Percentiles rank a stretch among this genome's conserved stretches.
Evolutionary conservation across 2,797 vertebrate species (phyloP).

Genomic region (Rhinichthys osculus): DNA sequence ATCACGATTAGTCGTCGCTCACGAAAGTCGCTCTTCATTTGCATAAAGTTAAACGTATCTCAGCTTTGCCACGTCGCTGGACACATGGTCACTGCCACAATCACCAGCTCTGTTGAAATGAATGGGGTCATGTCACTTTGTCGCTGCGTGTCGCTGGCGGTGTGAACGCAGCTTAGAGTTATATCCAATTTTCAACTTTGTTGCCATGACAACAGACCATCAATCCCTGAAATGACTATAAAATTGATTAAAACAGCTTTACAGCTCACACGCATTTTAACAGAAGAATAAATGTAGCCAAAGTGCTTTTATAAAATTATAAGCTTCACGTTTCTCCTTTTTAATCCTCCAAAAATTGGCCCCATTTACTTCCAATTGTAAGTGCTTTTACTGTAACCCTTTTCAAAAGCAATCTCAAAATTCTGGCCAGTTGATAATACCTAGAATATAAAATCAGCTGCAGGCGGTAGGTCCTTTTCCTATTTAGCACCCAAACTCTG

Average conservation of each 20-base stretch:
- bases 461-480: no score
- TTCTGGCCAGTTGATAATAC: neutral
- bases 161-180: neutral
- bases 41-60: neutral
- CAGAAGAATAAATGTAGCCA: neutral
- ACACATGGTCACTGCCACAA: neutral
- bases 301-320: slow-evolving; percentile 3
- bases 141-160: neutral
- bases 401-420: neutral
- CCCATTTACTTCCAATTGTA: neutral
- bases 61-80: neutral
- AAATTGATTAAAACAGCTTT: neutral
- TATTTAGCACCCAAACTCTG: no score
- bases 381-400: neutral
- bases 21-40: neutral
- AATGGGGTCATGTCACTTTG: neutral
- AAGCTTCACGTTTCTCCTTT: neutral
- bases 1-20: neutral
- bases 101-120: neutral
- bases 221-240: neutral
- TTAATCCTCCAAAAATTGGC: neutral
- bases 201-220: neutral
- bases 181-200: slow-evolving; percentile 3
- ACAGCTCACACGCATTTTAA: neutral
- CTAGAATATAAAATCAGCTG: no score